Percentiles rank a stretch among this genome's conserved stretches.
These are phyloP conservation scores for Balearica regulorum DNA, from an alignment of 2,797 vertebrate genomes.

Conservation along the genomic window DNA sequence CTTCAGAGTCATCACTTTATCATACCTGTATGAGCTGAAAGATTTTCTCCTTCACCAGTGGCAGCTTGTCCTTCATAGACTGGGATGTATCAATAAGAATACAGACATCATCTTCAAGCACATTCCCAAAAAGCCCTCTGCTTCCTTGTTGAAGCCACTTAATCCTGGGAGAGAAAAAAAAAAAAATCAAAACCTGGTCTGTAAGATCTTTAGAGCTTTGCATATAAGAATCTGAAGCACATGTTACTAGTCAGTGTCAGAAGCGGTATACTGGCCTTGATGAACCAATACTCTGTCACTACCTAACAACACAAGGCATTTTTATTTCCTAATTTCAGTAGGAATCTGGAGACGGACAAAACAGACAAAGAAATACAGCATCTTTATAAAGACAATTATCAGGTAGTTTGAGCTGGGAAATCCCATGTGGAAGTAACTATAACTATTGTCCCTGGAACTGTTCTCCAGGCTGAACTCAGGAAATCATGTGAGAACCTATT, in stretches of 20 bases:
- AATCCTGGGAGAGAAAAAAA: constrained; percentile 61
- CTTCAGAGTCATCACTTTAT: not conserved
- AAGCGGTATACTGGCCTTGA: not conserved
- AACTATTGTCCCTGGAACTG: not conserved
- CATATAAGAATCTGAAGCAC: not conserved
- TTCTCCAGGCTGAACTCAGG: not conserved
- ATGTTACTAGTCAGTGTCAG: not conserved
- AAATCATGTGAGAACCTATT: not conserved
- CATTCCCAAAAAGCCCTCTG: constrained; percentile 76
- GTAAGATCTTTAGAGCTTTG: not conserved
- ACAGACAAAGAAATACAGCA: not conserved
- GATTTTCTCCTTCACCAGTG: constrained; percentile 77
- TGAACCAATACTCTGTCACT: not conserved
- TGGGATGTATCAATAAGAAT: constrained; percentile 80
- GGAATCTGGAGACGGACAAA: not conserved
- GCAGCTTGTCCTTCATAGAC: constrained; percentile 78
- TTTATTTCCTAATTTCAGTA: not conserved
- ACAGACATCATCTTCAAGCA: constrained; percentile 71
- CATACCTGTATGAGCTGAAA: constrained; percentile 76
- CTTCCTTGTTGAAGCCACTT: constrained; percentile 77
- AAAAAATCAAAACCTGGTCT: not conserved
- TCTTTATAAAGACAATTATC: not conserved
- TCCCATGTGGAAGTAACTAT: not conserved
- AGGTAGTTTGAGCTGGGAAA: not conserved
- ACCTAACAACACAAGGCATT: not conserved